Base-by-base conservation (phyloP, 2,113 vertebrate genomes). In the Bubo blakistoni region DNA sequence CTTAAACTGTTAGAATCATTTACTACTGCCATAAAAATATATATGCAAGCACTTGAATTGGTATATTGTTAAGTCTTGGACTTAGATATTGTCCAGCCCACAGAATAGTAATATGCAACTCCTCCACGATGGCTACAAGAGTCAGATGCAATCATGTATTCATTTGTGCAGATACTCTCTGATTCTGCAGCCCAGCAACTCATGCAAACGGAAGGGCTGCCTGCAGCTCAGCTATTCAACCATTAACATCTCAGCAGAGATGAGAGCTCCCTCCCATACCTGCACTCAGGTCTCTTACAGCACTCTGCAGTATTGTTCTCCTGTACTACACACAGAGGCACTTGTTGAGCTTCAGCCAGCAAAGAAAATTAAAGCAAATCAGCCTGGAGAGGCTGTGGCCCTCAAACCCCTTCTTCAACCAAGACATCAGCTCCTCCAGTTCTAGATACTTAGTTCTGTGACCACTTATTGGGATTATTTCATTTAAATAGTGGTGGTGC, bases 121-220 rank as follows among this genome's bases (percentile, higher is more conserved):
- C 40, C 21, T 90, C 24, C 52, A 32, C 0, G 0, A 34, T 15
- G 24, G 21, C 40, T 47, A 18, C n/a, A 40, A 21, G 30, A 55
- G 22, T 59, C 55, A 21, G 85, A 80, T 25, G 29, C 27, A 72
- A 86, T 63, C 57, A 59, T 15, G 73, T 44, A n/a, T 30, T 71
- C 2, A 1, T 85, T 79, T 90, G 57, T 79, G 81, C 46, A 79
- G 69, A 63, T 54, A 18, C 46, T 55, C 24, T 58, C 77, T 5
- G 81, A 67, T 93, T 90, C 87, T 2, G 4, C 81, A 92, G 71
- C 62, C 70, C 51, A 20, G 40, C 65, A 62, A 55, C 74, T 86
- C 44, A 21, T 30, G 30, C 40, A 86, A 70, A 44, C 3, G 2
- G 63, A 88, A 86, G 18, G 8, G 34, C 54, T 73, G 63, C 34